Base-by-base conservation (phyloP, 2,797 vertebrate genomes). In the Lithobates sylvaticus region DNA sequence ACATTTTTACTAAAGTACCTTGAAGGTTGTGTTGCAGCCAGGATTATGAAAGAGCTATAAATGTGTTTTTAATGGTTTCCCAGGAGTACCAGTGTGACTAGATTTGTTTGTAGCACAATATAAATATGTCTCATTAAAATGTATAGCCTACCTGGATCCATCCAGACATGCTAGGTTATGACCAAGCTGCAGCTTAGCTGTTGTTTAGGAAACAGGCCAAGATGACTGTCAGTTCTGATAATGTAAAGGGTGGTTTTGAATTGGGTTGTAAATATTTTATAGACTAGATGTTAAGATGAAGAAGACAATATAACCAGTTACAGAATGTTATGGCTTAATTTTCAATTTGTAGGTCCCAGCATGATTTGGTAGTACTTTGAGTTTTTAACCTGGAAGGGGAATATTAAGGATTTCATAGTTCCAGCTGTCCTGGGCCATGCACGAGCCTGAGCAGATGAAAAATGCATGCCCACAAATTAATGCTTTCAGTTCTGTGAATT, bases 391-490 rank as follows among this genome's bases (percentile, higher is more conserved):
- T 26, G 12, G 29, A 54, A 64, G 9, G 29, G 69, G 34, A 77
- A 74, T 82, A 78, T 64, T 78, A 83, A 76, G 39, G 44, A 58
- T 78, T 83, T 87, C 61, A 23, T 54, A 68, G 54, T 15, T 74
- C 75, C 85, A 83, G 85, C 80, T 83, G 75, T 65, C 85, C 69
- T 78, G 85, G 21, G 81, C 64, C 58, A 83, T 36, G 27, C 34
- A 69, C 5, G 69, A 42, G 74, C 26, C 85, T 74, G 36, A 83
- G 81, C 69, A 78, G 26, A 83, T 87, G 71, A 83, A 87, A 87
- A 87, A 87, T 83, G 85, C 61, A 87, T 87, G 81, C 39, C 16
- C 81, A 64, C 85, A 87, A 87, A 87, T 83, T 50, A 87, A 87
- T 87, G 81, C 81, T 87, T 87, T 83, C 80, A 87, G 69, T 68